Base-by-base conservation (phyloP, 2,888 invertebrate species). In the Tolmerus cingulatus region DNA sequence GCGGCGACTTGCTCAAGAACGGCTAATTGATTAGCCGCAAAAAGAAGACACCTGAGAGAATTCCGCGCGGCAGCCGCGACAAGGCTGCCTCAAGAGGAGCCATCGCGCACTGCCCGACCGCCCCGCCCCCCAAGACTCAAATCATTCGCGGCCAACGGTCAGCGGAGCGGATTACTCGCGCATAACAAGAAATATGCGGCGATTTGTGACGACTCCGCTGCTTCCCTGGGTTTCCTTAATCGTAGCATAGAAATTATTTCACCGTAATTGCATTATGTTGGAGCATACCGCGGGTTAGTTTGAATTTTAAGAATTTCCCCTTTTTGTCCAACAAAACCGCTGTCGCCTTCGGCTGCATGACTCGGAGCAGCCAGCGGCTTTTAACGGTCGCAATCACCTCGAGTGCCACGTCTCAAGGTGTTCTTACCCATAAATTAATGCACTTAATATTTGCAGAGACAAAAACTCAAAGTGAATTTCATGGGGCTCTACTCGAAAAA, bases 181-280 rank as follows among this genome's bases (percentile, higher is more conserved):
- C 51, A 51, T 16, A 51, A 51, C 9, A 46, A 40, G 78, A 40
- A 78, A 43, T 78, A 46, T 16, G 46, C 19, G 23, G 23, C 43
- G 78, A 40, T 46, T 46, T 37, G 46, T 46, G 46, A 12, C 14
- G 16, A 9, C 34, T 43, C 23, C 23, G 78, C 46, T 78, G 78
- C 43, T 78, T 78, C 78, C n/a, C 3, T n/a, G 12, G 78, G 12
- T 82, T 82, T 66, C 3, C 57, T 40, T 82, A n/a, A 82, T 57
- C 55, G 55, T 30, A 81, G 55, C 51, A 81, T 46, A 81, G 57
- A n/a, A 82, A 57, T 82, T 82, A 37, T 37, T 82, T 82, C 57
- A 82, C 82, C 57, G 66, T 37, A 51, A 57, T 82, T 82, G 16
- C 82, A 82, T 37, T 57, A 55, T 81, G 81, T 81, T 55, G 37